These are phyloP conservation scores for Achatina immaculata DNA, from an alignment of 1,140 invertebrate genomes.

Conservation along the genomic window DNA sequence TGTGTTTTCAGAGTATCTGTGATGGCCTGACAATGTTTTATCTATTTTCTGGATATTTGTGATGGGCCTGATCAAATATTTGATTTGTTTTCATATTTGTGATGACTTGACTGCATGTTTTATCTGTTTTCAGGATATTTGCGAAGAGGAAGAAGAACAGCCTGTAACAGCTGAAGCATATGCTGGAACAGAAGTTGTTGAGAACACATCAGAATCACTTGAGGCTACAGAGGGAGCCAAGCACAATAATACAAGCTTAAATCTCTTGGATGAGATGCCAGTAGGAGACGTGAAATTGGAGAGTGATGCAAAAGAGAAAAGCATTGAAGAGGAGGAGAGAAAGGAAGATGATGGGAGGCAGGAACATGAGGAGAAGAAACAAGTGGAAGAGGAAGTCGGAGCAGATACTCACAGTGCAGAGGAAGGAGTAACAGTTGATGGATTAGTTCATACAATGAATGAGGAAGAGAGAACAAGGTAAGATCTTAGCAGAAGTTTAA, in stretches of 20 bases:
- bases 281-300: background rate
- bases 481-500: no score
- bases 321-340: background rate
- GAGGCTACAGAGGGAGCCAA: background rate
- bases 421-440: background rate
- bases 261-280: background rate
- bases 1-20: no score
- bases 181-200: background rate
- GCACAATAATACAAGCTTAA: background rate
- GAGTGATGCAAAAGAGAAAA: background rate
- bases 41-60: no score
- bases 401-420: background rate
- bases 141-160: background rate
- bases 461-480: slow-evolving; percentile 20
- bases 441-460: slow-evolving; percentile 18
- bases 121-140: background rate
- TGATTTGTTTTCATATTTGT: no score
- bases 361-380: background rate
- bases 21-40: no score
- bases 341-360: background rate
- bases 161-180: background rate
- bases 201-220: no score
- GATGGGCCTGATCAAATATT: no score
- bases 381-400: background rate
- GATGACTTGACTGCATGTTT: no score